phyloP scores from a whole-genome alignment of 1,140 invertebrate species.

The Drosophila pruinosa region DNA sequence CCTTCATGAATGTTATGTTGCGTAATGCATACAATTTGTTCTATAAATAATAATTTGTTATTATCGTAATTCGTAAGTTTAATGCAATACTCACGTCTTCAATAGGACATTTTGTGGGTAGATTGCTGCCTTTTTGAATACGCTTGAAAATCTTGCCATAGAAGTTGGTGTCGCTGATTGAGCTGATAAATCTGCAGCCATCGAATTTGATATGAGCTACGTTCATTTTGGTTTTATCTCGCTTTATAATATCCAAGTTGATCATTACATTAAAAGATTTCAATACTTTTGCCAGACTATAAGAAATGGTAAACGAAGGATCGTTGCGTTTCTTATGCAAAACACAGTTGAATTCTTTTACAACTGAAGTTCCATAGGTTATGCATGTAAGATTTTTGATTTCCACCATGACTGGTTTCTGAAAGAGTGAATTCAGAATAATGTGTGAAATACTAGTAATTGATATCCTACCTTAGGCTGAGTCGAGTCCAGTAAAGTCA shows the following conservation, averaged over 20 bases:
- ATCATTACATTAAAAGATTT: slow-evolving; percentile 9
- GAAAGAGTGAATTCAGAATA: not conserved
- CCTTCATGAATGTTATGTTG: not conserved
- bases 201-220: slow-evolving; percentile 30
- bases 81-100: slow-evolving; percentile 19
- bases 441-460: not conserved
- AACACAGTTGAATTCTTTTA: slow-evolving; percentile 9
- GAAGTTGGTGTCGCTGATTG: slow-evolving; percentile 18
- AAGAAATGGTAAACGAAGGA: not conserved
- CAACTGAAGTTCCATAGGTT: not conserved
- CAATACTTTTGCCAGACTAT: slow-evolving; percentile 5
- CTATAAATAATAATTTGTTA: not conserved
- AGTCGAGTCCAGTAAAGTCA: not conserved
- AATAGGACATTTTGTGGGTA: slow-evolving; percentile 37
- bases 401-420: not conserved
- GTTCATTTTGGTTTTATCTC: slow-evolving; percentile 40
- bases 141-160: slow-evolving; percentile 24
- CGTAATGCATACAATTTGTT: slow-evolving; percentile 34
- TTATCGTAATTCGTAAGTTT: not conserved
- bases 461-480: not conserved
- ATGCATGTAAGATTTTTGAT: slow-evolving; percentile 17
- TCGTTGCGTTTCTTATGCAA: not conserved
- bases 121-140: slow-evolving; percentile 22
- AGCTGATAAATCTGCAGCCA: slow-evolving; percentile 49
- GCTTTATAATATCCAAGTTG: slow-evolving; percentile 35